Conservation (phyloP, 1,140 invertebrate species). For the Drosophila neocordata region DNA sequence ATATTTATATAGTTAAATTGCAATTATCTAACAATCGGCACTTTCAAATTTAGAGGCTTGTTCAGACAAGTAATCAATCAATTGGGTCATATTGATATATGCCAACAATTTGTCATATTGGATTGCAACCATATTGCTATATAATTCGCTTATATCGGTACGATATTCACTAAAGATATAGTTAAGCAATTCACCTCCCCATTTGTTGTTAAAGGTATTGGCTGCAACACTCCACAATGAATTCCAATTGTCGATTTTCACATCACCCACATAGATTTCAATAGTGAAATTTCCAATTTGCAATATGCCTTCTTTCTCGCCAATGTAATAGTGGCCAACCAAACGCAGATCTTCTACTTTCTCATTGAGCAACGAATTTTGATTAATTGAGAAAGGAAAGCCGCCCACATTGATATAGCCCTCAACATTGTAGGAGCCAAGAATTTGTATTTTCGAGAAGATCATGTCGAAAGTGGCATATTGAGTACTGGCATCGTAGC, state of each 20-base stretch:
- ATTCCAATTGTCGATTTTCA: slow-evolving; percentile 62
- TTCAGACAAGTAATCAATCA: slow-evolving; percentile 29
- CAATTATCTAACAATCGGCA: slow-evolving; percentile 7
- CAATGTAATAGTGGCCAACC: slow-evolving; percentile 54
- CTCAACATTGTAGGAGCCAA: slow-evolving; percentile 48
- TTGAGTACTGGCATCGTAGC: slow-evolving; percentile 40
- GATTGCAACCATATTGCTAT: slow-evolving; percentile 38
- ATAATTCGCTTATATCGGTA: slow-evolving; percentile 40
- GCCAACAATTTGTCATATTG: slow-evolving; percentile 38
- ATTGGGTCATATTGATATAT: slow-evolving; percentile 39
- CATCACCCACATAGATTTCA: slow-evolving; percentile 51
- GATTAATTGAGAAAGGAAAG: slow-evolving; percentile 27
- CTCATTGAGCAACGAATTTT: slow-evolving; percentile 54
- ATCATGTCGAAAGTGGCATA: slow-evolving; percentile 49
- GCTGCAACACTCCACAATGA: slow-evolving; percentile 49
- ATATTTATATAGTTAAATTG: not conserved
- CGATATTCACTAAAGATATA: slow-evolving; percentile 26
- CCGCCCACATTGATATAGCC: slow-evolving; percentile 43
- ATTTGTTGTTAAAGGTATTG: slow-evolving; percentile 56
- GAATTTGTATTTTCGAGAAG: slow-evolving; percentile 51
- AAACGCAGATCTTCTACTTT: slow-evolving; percentile 55
- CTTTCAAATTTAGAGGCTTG: slow-evolving; percentile 23
- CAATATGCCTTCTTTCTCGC: slow-evolving; percentile 35
- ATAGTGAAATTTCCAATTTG: slow-evolving; percentile 46
- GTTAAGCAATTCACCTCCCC: slow-evolving; percentile 15